These are phyloP conservation scores for Salmo trutta DNA, from an alignment of 2,797 vertebrate genomes.

Conservation along the genomic window DNA sequence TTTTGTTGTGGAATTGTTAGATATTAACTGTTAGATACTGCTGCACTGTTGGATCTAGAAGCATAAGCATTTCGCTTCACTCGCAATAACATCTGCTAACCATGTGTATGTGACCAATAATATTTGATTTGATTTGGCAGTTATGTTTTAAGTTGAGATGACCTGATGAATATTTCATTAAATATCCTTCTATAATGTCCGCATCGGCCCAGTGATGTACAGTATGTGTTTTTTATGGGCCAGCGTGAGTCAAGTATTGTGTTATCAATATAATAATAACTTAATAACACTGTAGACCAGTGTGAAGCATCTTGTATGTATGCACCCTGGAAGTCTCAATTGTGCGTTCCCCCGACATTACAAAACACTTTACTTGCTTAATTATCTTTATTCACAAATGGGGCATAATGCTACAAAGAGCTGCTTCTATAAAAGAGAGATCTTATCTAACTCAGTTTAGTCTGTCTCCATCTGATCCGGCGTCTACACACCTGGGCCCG, in stretches of 20 bases:
- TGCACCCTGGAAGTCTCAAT: background rate
- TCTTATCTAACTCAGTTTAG: constrained; percentile 1
- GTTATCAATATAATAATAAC: too few relatives aligned
- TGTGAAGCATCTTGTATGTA: background rate
- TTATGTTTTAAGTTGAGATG: background rate
- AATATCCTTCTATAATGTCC: background rate
- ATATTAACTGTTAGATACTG: too few relatives aligned
- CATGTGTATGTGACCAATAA: too few relatives aligned
- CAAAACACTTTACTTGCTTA: constrained; percentile 5
- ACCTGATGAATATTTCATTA: background rate
- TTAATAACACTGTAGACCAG: too few relatives aligned
- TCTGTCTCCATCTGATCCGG: background rate
- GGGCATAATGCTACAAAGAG: too few relatives aligned
- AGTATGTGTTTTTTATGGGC: too few relatives aligned
- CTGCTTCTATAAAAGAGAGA: background rate
- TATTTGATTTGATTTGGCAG: background rate
- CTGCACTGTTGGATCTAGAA: too few relatives aligned
- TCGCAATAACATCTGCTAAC: too few relatives aligned
- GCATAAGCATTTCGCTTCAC: too few relatives aligned
- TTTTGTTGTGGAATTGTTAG: too few relatives aligned
- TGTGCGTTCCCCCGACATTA: background rate
- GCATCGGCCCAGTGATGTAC: background rate
- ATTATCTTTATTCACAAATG: too few relatives aligned
- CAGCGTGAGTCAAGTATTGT: too few relatives aligned
- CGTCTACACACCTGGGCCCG: background rate